Percentiles rank a stretch among this genome's conserved stretches.
Evolutionary conservation across 2,113 vertebrate genomes (phyloP).

Genomic region (Gila orcuttii): DNA sequence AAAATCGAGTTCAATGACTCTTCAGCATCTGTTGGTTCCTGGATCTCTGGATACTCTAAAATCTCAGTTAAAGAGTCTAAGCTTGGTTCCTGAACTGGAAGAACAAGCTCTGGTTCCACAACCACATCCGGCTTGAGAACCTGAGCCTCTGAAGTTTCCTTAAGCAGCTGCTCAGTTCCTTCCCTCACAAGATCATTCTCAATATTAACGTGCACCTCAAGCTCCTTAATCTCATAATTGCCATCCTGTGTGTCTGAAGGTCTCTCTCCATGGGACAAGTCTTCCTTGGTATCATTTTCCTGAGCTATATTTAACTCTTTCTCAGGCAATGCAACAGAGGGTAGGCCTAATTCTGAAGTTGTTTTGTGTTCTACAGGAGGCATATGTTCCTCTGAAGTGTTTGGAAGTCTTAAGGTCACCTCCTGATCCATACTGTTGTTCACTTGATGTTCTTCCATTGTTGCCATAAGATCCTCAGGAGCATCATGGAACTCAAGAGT

Average conservation of each 20-base stretch:
- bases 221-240: neutral
- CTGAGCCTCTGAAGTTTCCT: neutral
- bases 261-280: neutral
- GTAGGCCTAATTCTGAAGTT: conserved; percentile 3
- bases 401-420: conserved; percentile 63
- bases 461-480: conserved; percentile 66
- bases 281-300: neutral
- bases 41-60: neutral
- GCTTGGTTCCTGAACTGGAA: neutral
- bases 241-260: neutral
- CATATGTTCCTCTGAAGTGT: conserved; percentile 24
- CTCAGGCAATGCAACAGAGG: neutral
- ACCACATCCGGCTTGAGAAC: neutral
- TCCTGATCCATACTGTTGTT: conserved; percentile 72
- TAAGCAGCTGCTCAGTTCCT: neutral
- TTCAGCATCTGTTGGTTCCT: neutral
- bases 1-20: neutral
- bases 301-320: conserved; percentile 32
- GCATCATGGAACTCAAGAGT: conserved; percentile 86
- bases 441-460: conserved; percentile 54
- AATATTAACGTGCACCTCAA: conserved; percentile 28
- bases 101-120: neutral
- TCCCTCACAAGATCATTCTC: conserved; percentile 17
- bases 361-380: neutral
- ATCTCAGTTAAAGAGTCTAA: neutral